Conservation (phyloP, 2,113 vertebrate genomes). For the Ciconia boyciana region DNA sequence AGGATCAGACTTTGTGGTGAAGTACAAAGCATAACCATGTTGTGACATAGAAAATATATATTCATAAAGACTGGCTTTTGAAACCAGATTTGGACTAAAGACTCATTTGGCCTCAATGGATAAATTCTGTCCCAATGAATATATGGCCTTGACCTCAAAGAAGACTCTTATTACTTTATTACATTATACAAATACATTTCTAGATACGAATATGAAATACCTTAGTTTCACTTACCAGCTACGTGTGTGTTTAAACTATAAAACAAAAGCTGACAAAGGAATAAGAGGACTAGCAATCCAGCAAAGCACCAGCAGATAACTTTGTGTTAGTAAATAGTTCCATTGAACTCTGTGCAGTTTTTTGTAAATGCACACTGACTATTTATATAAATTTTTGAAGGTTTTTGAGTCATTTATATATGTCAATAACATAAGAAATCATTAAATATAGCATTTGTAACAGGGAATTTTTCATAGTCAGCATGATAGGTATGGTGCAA, state of each 20-base stretch:
- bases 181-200: neutral
- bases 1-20: neutral
- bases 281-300: neutral
- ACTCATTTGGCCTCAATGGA: neutral
- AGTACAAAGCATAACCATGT: neutral
- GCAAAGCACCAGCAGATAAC: neutral
- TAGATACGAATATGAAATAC: neutral
- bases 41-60: neutral
- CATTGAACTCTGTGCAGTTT: neutral
- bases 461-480: neutral
- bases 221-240: neutral
- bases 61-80: neutral
- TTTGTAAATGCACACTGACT: neutral
- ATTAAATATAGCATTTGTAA: neutral
- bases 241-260: neutral
- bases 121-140: constrained; percentile 24
- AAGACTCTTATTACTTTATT: neutral
- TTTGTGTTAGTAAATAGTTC: neutral
- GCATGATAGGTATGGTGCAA: neutral
- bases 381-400: neutral
- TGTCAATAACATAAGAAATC: neutral
- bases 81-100: neutral
- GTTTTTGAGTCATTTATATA: neutral
- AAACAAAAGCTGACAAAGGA: neutral
- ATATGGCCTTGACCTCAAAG: constrained; percentile 10